Evolutionary conservation across 1,140 invertebrate species (phyloP), one percentile per base, ranked within the genome.

Genomic region (Caerostris extrusa): DNA sequence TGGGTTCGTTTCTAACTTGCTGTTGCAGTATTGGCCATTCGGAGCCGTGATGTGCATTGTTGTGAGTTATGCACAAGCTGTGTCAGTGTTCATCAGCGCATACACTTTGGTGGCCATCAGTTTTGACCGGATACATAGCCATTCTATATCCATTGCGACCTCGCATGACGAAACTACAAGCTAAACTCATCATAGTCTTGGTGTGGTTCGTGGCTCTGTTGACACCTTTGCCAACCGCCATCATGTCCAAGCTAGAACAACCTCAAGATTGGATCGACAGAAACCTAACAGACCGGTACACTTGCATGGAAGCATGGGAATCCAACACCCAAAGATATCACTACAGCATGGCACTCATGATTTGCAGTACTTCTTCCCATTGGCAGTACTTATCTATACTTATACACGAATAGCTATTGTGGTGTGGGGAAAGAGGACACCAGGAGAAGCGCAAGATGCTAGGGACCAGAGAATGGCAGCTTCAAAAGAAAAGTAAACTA

Each of bases 41-140:
- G 98, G 98, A 4, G 95, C 95, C 6, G 96, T 97, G 8, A 97
- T 98, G 95, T 98, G 98, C 95, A 97, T 97, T 60, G 96, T 97
- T 17, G 98, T 98, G 88, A 97, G 97, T 96, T 98, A 97, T 95
- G 97, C 97, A 0, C 96, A 96, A 95, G 95, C 94, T 4, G 94
- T 95, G 7, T 95, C 94, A 2, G 94, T 95, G 53, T 97, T 97
- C 2, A 96, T 98, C 1, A 98, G 97, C 95, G 98, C 98, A 3
- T 98, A 98, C 95, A 98, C 98, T 0, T 95, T 98, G 94, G 97
- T 98, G 5, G 98, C 98, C 7, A 98, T 98, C 95, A 98, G 98
- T 92, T 97, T 98, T 77, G 98, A 98, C 95, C 95, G 97, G 98
- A 6, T 98, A 98, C 95, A 97, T 98, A 95, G 98, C 98, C n/a